Conservation (phyloP, 2,113 vertebrate species). For the Xenopus laevis region DNA sequence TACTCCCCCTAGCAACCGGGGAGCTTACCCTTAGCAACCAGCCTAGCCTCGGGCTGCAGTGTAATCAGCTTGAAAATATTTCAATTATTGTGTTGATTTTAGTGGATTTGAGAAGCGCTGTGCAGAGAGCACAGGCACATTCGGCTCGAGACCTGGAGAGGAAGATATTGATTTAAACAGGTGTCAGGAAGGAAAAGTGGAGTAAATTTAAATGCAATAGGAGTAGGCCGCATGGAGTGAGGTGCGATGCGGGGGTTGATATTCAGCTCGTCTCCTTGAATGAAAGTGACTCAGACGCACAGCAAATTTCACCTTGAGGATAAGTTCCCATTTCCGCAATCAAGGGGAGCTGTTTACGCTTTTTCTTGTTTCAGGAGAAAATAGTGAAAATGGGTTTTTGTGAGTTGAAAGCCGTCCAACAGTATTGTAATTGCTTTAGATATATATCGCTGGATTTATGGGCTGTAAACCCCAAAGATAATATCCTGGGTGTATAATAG, state of each 20-base stretch:
- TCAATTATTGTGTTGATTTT: conserved; percentile 99
- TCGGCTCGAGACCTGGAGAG: conserved; percentile 97
- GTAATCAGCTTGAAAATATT: conserved; percentile 99
- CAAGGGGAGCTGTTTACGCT: conserved; percentile 60
- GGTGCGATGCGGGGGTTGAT: conserved; percentile 86
- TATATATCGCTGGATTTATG: neutral
- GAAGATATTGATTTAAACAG: conserved; percentile 99
- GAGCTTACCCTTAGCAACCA: conserved; percentile 99
- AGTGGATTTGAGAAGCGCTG: conserved; percentile 99
- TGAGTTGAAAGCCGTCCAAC: neutral
- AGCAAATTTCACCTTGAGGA: conserved; percentile 95
- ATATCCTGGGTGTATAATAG: neutral
- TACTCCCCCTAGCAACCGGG: conserved; percentile 99
- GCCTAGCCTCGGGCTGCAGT: conserved; percentile 92
- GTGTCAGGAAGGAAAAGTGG: conserved; percentile 97
- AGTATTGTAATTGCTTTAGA: neutral
- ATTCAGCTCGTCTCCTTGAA: conserved; percentile 88
- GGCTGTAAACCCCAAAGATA: neutral
- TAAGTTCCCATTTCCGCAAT: conserved; percentile 77
- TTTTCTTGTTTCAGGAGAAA: conserved; percentile 9
- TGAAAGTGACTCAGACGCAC: conserved; percentile 90
- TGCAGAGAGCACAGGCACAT: conserved; percentile 89
- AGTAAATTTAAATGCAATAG: conserved; percentile 99
- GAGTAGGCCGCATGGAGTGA: conserved; percentile 82
- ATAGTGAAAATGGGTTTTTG: neutral